Evolutionary conservation across 2,888 invertebrate genomes (phyloP), one percentile per base, ranked within the genome.

Genomic region (Gibbula magus): DNA sequence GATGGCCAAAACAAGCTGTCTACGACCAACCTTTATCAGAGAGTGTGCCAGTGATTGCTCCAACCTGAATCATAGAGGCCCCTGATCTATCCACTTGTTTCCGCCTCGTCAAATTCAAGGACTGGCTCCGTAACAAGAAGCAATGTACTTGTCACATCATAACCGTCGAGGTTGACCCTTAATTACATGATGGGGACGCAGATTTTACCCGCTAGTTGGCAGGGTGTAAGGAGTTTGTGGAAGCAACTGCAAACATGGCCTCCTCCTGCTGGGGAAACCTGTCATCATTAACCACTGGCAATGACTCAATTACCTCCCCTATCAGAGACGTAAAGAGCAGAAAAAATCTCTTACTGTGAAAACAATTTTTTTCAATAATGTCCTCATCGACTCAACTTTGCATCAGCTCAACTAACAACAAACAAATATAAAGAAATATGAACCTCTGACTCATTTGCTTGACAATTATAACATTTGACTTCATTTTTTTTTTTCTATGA

Each of bases 71-170:
- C 61, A 29, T 16, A 29, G 61, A n/a, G 29, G 29, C 61, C n/a
- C 25, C 29, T 61, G 61, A 61, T 61, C 61, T 61, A 61, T 61
- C 61, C 16, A 61, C 22, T 16, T 61, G 61, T 18, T 61, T 61
- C 61, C 61, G 61, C 61, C 61, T 61, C 61, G 61, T 61, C 61
- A 61, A 25, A 61, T 29, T 61, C 61, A 29, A 61, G 61, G 29
- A 61, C 25, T 25, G 61, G 29, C 29, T 61, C 18, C 29, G 61
- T 61, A 61, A 61, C 61, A 61, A 16, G 0, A 16, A 61, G 61
- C 61, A 61, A 29, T 0, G 16, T 61, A 18, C 61, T 45, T 61
- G 61, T 61, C 61, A 61, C 61, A 61, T 29, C 25, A 61, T 61
- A 61, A 25, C 10, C 7, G 61, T 29, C 18, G 25, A 29, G 61